phyloP scores from a whole-genome alignment of 1,140 invertebrate genomes.

The Sitobion miscanthi region DNA sequence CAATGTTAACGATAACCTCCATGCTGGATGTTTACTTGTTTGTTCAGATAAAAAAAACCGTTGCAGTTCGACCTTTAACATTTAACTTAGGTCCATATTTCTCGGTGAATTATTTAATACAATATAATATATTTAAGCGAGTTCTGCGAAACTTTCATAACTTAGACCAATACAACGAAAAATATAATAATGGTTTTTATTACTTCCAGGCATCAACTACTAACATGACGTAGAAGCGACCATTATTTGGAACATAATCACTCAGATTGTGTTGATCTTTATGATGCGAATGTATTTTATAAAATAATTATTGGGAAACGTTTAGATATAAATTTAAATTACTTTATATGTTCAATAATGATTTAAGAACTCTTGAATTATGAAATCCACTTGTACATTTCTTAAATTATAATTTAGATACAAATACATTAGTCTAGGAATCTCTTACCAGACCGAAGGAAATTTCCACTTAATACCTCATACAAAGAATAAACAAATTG shows the following conservation, averaged over 20 bases:
- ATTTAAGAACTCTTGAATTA: no score
- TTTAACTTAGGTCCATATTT: background rate
- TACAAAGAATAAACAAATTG: no score
- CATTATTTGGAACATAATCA: background rate
- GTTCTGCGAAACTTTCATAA: background rate
- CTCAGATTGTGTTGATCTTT: background rate
- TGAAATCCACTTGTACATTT: no score
- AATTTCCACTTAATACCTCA: no score
- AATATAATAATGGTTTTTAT: background rate
- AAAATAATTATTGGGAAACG: background rate
- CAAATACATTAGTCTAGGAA: no score
- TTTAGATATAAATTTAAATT: no score
- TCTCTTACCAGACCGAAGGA: no score
- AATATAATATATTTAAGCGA: background rate
- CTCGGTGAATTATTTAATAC: background rate
- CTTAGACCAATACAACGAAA: background rate
- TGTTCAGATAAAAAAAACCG: background rate
- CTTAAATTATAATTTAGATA: no score
- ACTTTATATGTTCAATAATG: no score
- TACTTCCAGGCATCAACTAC: background rate
- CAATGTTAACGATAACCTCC: background rate
- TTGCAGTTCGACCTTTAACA: background rate
- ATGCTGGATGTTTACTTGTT: background rate
- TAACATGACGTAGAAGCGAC: background rate
- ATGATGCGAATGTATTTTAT: background rate